phyloP scores from a whole-genome alignment of 2,113 vertebrate species.

The Antechinus flavipes region DNA sequence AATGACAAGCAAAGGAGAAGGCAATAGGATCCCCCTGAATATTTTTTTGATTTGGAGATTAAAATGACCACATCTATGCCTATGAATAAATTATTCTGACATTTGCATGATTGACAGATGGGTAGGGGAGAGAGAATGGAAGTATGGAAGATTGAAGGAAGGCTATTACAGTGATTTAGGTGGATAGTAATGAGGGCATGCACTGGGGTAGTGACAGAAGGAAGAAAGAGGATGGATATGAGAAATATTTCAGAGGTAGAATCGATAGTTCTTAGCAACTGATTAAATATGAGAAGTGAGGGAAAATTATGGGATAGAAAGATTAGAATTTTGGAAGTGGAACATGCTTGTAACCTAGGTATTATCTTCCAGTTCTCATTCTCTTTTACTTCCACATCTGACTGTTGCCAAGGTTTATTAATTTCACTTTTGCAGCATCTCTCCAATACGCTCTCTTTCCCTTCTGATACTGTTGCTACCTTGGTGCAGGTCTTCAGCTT shows the following conservation, averaged over 20 bases:
- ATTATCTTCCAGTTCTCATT: not conserved
- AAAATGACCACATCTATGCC: not conserved
- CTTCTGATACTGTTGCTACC: not conserved
- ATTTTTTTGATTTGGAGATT: not conserved
- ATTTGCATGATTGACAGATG: not conserved
- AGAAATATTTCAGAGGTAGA: not conserved
- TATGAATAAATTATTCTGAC: not conserved
- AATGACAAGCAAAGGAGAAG: not conserved
- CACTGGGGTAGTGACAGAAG: not conserved
- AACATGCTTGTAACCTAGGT: not conserved
- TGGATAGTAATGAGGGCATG: not conserved
- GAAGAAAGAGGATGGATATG: not conserved
- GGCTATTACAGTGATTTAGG: not conserved
- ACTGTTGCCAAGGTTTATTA: not conserved
- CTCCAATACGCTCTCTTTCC: not conserved
- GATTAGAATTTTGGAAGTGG: not conserved
- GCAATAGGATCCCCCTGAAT: not conserved
- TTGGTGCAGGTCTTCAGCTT: not conserved
- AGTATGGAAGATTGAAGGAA: not conserved
- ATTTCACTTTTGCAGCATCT: not conserved
- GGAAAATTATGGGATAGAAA: not conserved
- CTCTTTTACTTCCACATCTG: not conserved
- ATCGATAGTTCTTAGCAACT: not conserved
- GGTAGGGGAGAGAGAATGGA: not conserved
- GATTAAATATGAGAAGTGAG: not conserved